A percentile compares a stretch with the other conserved stretches of the same genome.
Conservation (phyloP, 2,113 vertebrate species). For the Anolis carolinensis region DNA sequence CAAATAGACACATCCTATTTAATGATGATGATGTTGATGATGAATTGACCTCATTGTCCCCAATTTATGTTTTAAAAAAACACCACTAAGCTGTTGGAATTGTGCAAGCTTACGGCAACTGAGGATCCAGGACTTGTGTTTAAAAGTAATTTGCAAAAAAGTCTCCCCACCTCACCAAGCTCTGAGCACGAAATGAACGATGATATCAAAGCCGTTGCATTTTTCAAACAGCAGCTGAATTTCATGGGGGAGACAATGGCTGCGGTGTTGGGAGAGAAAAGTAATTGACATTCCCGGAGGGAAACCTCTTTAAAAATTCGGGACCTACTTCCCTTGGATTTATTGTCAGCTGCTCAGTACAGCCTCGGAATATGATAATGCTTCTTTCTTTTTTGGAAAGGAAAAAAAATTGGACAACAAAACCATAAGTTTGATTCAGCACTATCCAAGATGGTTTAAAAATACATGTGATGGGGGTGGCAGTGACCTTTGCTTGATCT, state of each 20-base stretch:
- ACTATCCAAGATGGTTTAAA: neutral
- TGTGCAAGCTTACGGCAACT: neutral
- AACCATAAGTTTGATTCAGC: constrained; percentile 26
- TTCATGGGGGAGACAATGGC: constrained; percentile 38
- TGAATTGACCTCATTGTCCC: neutral
- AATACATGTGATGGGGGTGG: neutral
- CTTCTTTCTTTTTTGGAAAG: neutral
- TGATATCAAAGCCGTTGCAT: constrained; percentile 48
- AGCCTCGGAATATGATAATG: constrained; percentile 42
- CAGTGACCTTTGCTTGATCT: constrained; percentile 1
- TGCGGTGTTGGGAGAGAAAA: constrained; percentile 37
- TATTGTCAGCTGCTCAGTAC: constrained; percentile 42
- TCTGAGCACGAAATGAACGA: constrained; percentile 32
- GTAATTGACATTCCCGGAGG: constrained; percentile 62
- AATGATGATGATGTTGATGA: neutral
- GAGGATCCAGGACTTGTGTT: constrained; percentile 6
- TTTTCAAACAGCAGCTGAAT: constrained; percentile 51
- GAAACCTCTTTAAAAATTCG: constrained; percentile 56
- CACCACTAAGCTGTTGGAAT: neutral
- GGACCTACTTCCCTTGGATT: constrained; percentile 47
- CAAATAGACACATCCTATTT: neutral
- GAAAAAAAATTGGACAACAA: constrained; percentile 25
- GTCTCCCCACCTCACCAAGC: neutral
- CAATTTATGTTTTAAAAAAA: neutral
- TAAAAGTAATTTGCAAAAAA: neutral